phyloP scores from a whole-genome alignment of 2,888 invertebrate genomes.

The Petrolisthes manimaculis region DNA sequence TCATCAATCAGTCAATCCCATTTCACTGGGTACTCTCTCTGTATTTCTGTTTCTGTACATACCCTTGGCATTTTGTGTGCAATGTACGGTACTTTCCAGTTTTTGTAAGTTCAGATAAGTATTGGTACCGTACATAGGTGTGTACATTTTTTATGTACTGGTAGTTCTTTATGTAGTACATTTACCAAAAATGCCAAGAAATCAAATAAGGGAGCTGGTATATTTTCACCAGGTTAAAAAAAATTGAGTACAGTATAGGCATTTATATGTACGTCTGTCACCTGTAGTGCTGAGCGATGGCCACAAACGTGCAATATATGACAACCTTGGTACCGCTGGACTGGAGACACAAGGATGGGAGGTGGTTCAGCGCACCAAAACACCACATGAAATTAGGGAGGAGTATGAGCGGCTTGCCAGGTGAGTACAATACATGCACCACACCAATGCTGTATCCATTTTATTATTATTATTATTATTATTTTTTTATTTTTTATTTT shows the following conservation, averaged over 20 bases:
- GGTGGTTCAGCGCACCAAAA: slow-evolving; percentile 89
- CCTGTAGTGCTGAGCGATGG: slow-evolving; percentile 86
- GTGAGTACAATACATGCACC: slow-evolving; percentile 66
- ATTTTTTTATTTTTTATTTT: too few species aligned
- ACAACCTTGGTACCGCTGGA: slow-evolving; percentile 88
- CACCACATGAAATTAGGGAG: slow-evolving; percentile 94
- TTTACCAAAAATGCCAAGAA: background rate
- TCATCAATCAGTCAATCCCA: too few species aligned
- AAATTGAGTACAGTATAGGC: background rate
- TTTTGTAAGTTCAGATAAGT: background rate
- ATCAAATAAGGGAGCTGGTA: too few species aligned
- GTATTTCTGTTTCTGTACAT: too few species aligned
- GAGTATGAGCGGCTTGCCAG: slow-evolving; percentile 87
- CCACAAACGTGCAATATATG: slow-evolving; percentile 94
- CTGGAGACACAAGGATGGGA: slow-evolving; percentile 96
- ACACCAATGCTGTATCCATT: too few species aligned
- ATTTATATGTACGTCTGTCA: slow-evolving; percentile 66
- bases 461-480: too few species aligned
- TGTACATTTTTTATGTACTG: background rate
- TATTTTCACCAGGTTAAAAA: too few species aligned
- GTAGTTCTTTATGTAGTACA: background rate
- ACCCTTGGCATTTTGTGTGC: background rate
- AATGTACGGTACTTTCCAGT: background rate
- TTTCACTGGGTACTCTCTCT: too few species aligned
- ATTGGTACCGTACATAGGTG: background rate